A percentile compares a stretch with the other conserved stretches of the same genome.
Evolutionary conservation across 2,888 invertebrate species (phyloP).

Genomic region (Caenorhabditis japonica): DNA sequence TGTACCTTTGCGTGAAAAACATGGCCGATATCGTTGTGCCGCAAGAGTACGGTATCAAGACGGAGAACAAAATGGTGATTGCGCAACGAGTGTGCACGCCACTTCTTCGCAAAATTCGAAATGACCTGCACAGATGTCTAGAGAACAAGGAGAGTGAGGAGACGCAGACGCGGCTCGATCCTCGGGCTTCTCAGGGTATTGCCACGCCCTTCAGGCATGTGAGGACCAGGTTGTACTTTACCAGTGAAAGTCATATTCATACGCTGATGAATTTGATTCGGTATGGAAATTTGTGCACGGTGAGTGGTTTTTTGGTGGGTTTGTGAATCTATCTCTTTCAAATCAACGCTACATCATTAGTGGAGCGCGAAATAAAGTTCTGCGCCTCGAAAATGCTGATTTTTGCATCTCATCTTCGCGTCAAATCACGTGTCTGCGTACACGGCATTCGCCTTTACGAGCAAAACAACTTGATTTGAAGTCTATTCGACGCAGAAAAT

Average conservation of each 20-base stretch:
- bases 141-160: conserved; percentile 87
- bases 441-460: too few species aligned
- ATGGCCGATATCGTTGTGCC: conserved; percentile 98
- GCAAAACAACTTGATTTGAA: too few species aligned
- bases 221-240: conserved; percentile 97
- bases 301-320: conserved; percentile 29
- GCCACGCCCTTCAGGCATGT: conserved; percentile 98
- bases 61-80: conserved; percentile 94
- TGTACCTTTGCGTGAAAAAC: conserved; percentile 93
- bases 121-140: conserved; percentile 83
- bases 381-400: too few species aligned
- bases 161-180: conserved; percentile 94
- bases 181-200: conserved; percentile 87
- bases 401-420: too few species aligned
- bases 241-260: conserved; percentile 98
- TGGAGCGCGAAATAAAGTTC: too few species aligned
- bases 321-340: too few species aligned
- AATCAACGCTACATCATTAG: too few species aligned
- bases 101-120: conserved; percentile 85
- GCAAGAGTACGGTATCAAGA: conserved; percentile 96
- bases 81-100: conserved; percentile 98
- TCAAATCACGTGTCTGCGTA: too few species aligned
- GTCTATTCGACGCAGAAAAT: too few species aligned
- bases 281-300: conserved; percentile 74
- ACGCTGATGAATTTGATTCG: conserved; percentile 94